Conservation (phyloP, 2,888 invertebrate species). For the Plagodis dolabraria region DNA sequence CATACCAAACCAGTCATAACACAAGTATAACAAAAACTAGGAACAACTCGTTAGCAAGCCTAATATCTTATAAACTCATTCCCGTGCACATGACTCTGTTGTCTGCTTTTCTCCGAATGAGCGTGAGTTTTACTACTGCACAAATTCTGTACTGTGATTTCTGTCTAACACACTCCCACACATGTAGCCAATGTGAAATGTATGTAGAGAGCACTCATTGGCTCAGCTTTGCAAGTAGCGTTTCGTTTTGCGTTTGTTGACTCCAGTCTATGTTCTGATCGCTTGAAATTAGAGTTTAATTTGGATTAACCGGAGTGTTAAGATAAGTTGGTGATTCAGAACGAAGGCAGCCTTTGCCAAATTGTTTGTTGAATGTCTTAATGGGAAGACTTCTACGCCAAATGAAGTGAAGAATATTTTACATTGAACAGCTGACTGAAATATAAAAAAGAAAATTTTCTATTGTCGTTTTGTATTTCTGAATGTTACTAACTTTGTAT, state of each 20-base stretch:
- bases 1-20: too few relatives aligned
- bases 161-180: constrained; percentile 23
- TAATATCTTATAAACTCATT: too few relatives aligned
- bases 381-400: constrained; percentile 48
- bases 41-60: too few relatives aligned
- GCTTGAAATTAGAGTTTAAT: not conserved
- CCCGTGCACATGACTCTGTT: too few relatives aligned
- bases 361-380: constrained; percentile 60
- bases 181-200: constrained; percentile 39
- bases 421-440: constrained; percentile 31
- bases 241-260: constrained; percentile 5
- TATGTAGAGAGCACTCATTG: constrained; percentile 42
- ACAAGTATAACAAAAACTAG: too few relatives aligned
- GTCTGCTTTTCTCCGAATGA: too few relatives aligned
- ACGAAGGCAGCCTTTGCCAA: constrained; percentile 46
- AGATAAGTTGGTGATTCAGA: constrained; percentile 12
- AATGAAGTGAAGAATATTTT: constrained; percentile 56
- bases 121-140: not conserved
- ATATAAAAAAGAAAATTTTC: not conserved
- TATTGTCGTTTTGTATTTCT: not conserved
- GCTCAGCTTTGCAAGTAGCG: constrained; percentile 30
- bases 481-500: not conserved
- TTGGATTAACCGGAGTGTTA: constrained; percentile 2
- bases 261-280: not conserved
- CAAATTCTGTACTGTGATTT: not conserved